These are phyloP conservation scores for Steromphala cineraria DNA, from an alignment of 2,888 invertebrate species.

Conservation along the genomic window DNA sequence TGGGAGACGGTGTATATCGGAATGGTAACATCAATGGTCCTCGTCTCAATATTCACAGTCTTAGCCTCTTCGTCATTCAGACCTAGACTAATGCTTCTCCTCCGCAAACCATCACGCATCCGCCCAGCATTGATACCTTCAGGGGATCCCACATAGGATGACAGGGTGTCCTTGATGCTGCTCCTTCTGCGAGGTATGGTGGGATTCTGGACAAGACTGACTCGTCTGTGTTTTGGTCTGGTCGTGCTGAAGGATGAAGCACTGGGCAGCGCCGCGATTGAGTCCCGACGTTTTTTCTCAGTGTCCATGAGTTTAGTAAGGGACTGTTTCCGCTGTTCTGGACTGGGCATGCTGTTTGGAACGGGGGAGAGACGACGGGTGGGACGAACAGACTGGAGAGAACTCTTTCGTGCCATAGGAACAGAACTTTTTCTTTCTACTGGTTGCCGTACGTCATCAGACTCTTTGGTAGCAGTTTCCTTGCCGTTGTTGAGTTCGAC, in stretches of 20 bases:
- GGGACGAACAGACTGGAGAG: not conserved
- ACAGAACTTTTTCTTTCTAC: not conserved
- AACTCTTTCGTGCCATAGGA: not conserved
- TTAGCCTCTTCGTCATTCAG: not conserved
- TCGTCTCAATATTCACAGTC: not conserved
- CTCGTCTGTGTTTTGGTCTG: not conserved
- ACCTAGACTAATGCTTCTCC: not conserved
- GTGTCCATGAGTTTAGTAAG: not conserved
- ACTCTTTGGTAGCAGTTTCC: not conserved
- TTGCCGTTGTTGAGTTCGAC: not conserved
- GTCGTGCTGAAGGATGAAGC: not conserved
- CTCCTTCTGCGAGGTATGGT: conserved; percentile 2
- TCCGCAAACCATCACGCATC: not conserved
- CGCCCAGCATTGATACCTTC: not conserved
- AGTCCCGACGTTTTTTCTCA: conserved; percentile 13
- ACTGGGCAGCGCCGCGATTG: not conserved
- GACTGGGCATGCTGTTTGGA: not conserved
- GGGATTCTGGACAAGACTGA: not conserved
- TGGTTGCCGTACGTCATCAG: not conserved
- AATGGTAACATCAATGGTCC: not conserved
- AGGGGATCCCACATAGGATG: not conserved
- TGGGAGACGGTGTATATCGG: not conserved
- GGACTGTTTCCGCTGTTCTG: not conserved
- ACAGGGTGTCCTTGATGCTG: conserved; percentile 11
- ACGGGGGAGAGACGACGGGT: not conserved